Conservation (phyloP, 2,888 invertebrate species). For the Drosophila atripex region DNA sequence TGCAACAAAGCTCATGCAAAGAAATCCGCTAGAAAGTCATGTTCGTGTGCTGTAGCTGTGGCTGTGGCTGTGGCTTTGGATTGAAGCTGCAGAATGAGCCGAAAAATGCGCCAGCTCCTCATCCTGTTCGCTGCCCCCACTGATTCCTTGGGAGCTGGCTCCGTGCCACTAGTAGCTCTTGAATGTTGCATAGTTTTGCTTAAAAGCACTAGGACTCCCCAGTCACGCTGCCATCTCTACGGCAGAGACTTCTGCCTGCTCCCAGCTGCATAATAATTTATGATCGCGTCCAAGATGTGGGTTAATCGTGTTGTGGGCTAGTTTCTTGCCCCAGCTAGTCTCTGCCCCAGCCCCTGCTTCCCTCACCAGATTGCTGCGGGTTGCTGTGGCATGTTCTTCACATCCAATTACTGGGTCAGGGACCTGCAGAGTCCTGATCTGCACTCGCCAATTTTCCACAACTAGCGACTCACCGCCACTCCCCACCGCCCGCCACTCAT, state of each 20-base stretch:
- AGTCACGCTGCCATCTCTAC: constrained; percentile 34
- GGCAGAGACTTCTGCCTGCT: constrained; percentile 39
- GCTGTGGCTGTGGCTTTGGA: constrained; percentile 29
- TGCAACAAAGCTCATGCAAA: constrained; percentile 71
- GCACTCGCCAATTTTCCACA: constrained; percentile 63
- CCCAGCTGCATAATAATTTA: constrained; percentile 83
- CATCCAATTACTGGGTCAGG: constrained; percentile 78
- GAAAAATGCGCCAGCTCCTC: constrained; percentile 51
- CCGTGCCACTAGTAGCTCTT: constrained; percentile 16
- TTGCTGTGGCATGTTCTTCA: constrained; percentile 59
- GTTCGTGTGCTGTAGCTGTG: constrained; percentile 59
- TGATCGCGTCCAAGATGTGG: constrained; percentile 84
- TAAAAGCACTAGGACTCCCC: background rate
- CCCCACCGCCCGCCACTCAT: constrained; percentile 3
- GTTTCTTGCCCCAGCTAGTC: constrained; percentile 60
- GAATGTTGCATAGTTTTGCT: too few relatives aligned
- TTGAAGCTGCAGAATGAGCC: constrained; percentile 34
- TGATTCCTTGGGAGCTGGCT: constrained; percentile 12
- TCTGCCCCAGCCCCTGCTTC: constrained; percentile 15
- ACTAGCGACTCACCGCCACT: constrained; percentile 28
- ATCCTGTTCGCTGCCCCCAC: constrained; percentile 14
- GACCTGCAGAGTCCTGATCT: constrained; percentile 78
- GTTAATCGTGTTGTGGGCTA: constrained; percentile 84
- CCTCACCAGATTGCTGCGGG: constrained; percentile 18
- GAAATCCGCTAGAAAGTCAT: constrained; percentile 81